Evolutionary conservation across 2,888 invertebrate species (phyloP), one percentile per base, ranked within the genome.

Genomic region (Harmothoe impar): DNA sequence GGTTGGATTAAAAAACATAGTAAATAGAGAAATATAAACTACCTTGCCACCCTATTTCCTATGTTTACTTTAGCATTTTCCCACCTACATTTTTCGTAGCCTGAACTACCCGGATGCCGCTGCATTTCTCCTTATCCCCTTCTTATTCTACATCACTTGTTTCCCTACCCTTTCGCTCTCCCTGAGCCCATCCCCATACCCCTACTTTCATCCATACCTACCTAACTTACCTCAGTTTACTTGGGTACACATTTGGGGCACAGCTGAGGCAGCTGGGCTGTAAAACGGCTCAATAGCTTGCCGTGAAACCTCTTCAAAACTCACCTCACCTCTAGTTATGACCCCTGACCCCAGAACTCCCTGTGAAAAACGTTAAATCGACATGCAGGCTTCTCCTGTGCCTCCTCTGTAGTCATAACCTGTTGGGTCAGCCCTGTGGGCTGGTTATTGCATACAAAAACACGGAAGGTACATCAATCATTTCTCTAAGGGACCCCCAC

Each of bases 201-300:
- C 43, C 62, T 62, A 62, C 62, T n/a, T 62, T 62, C n/a, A n/a
- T n/a, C n/a, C 62, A 62, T n/a, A 3, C 62, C 7, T 62, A n/a
- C n/a, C 62, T 62, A 20, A 1, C 23, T 62, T 62, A 20, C 62
- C 62, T 62, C 43, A 43, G 62, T 62, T 62, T 62, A 62, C 62
- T 62, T 62, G 62, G 62, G 20, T 62, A 62, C 23, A 62, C 62
- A 62, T 62, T 62, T 62, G 62, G 62, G 62, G 62, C 62, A 62
- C 62, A 62, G 62, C 62, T 62, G 62, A 62, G 3, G 62, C 62
- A 62, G n/a, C 23, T 62, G 62, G 23, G 23, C 62, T 62, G 62
- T 62, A 62, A 62, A 62, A 62, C 62, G 62, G 62, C 62, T 62
- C 62, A 62, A 62, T 62, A 62, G 62, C 62, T 62, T n/a, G 62